Evolutionary conservation across 1,140 invertebrate genomes (phyloP), one percentile per base, ranked within the genome.

Genomic region (Aradophagus sp.): DNA sequence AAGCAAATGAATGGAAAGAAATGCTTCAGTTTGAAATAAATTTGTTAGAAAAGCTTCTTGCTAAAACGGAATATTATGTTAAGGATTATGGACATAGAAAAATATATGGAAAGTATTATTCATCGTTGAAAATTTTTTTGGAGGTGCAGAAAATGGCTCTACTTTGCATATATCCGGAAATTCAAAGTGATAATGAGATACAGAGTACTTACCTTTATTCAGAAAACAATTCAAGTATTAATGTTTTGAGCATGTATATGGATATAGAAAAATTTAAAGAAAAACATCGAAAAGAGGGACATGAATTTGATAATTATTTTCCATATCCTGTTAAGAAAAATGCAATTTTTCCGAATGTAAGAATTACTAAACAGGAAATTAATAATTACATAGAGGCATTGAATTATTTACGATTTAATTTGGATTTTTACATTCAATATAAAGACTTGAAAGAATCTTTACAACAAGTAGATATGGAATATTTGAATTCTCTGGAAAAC

Each of bases 201-300:
- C 48, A 77, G 3, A 66, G 74, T 13, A 83, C 75, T 14, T 82
- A 82, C 36, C 38, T 47, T 4, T 76, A 77, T 41, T 78, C 61
- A 10, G 59, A 44, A 52, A 36, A n/a, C 35, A 71, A 71, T 41
- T 6, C 15, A 4, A 16, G 68, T 31, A 17, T 15, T n/a, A 77
- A 80, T 73, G 45, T 83, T 5, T 36, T 83, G 3, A 23, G 69
- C 6, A 76, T 80, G 66, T 76, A 79, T 16, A 71, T 42, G 27
- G 73, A 76, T 66, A 83, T 82, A 39, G 81, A 83, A 50, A 35
- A 73, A 8, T 83, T 84, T 29, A 83, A 83, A 55, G 77, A 74
- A 20, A 32, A 2, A 1, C 56, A 77, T 70, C 53, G 70, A 8
- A 41, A n/a, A 19, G n/a, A 56, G 5, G 52, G 16, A 16, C n/a